phyloP scores from a whole-genome alignment of 2,888 invertebrate genomes.

The Tupiocoris notatus region DNA sequence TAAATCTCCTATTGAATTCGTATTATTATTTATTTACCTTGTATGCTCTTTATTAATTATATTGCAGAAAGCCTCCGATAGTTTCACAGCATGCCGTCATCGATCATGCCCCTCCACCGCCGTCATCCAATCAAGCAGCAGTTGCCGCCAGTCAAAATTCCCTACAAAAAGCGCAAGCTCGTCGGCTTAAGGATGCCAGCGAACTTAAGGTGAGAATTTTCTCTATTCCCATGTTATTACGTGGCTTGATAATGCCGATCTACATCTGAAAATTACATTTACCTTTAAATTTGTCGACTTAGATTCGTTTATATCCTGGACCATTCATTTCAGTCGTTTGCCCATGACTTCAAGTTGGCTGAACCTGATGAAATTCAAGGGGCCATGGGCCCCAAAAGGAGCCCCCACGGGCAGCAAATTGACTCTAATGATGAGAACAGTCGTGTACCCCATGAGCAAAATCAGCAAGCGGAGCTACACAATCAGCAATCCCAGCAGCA shows the following conservation, averaged over 20 bases:
- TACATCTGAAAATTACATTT: too few species aligned
- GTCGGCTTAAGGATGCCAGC: conserved; percentile 5
- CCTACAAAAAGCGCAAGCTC: conserved; percentile 11
- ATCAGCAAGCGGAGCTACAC: background rate
- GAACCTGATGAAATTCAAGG: conserved; percentile 14
- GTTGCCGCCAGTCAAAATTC: background rate
- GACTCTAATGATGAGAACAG: background rate
- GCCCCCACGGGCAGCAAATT: conserved; percentile 9
- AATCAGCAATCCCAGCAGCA: background rate
- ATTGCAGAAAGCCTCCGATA: conserved; percentile 16
- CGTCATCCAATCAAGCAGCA: background rate
- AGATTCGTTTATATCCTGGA: too few species aligned
- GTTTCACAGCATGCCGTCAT: conserved; percentile 7
- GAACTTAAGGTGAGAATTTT: conserved; percentile 7
- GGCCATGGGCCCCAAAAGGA: conserved; percentile 11
- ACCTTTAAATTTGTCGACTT: too few species aligned
- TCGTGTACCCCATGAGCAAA: background rate
- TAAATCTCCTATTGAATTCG: too few species aligned
- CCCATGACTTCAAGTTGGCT: conserved; percentile 23
- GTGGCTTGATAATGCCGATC: too few species aligned
- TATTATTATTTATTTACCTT: too few species aligned
- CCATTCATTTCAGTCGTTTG: conserved; percentile 10
- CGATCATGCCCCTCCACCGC: conserved; percentile 13
- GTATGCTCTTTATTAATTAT: too few species aligned
- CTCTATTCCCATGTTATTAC: too few species aligned